Conservation (phyloP, 1,140 invertebrate species). For the Drosophila littoralis region DNA sequence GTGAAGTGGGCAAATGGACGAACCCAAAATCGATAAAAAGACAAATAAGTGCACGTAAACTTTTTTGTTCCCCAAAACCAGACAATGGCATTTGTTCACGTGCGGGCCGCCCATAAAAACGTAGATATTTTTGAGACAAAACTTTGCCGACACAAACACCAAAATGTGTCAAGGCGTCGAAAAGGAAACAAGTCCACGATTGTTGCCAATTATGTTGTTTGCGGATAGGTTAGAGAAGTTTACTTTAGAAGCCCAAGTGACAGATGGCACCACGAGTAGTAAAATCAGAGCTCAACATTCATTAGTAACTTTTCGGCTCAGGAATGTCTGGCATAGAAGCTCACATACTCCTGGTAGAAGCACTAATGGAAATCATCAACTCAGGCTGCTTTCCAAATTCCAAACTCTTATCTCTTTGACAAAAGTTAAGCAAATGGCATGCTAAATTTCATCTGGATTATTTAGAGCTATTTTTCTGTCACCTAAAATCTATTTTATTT, state of each 20-base stretch:
- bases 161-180: constrained; percentile 2
- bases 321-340: not conserved
- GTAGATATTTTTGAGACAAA: constrained; percentile 42
- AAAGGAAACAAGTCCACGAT: constrained; percentile 18
- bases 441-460: not conserved
- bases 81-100: constrained; percentile 17
- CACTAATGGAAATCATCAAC: not conserved
- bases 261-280: constrained; percentile 29
- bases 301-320: constrained; percentile 22
- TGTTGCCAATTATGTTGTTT: constrained; percentile 36
- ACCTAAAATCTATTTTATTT: no score
- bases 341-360: not conserved
- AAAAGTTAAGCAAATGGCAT: not conserved
- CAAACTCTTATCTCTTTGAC: not conserved
- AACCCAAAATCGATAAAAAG: constrained; percentile 60
- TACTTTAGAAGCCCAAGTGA: constrained; percentile 20
- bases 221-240: not conserved
- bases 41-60: constrained; percentile 52
- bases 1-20: not conserved
- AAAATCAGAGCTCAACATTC: constrained; percentile 36
- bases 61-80: constrained; percentile 22
- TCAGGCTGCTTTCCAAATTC: not conserved
- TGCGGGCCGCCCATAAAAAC: constrained; percentile 31
- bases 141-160: constrained; percentile 59
- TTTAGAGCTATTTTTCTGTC: not conserved